Percentiles rank a stretch among this genome's conserved stretches.
Conservation (phyloP, 2,888 invertebrate species). For the Carcina quercana region DNA sequence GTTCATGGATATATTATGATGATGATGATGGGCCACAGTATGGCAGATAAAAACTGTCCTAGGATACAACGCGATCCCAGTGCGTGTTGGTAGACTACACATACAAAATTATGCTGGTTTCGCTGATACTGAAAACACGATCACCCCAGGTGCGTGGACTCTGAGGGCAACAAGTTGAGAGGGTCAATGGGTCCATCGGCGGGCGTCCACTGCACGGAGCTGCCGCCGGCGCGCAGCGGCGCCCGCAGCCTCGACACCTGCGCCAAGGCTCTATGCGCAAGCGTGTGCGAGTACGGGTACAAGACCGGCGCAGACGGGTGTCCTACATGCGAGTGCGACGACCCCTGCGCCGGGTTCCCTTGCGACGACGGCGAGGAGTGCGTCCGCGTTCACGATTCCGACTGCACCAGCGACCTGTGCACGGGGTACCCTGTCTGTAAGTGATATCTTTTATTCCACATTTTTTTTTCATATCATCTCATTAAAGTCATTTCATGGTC, state of each 20-base stretch:
- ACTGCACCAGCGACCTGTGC: slow-evolving; percentile 78
- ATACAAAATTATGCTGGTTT: slow-evolving; percentile 1
- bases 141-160: slow-evolving; percentile 82
- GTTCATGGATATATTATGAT: no score
- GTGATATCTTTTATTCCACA: slow-evolving; percentile 29
- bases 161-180: slow-evolving; percentile 83
- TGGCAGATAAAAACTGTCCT: no score
- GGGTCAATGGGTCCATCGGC: slow-evolving; percentile 87
- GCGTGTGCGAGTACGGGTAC: slow-evolving; percentile 90
- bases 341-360: slow-evolving; percentile 86
- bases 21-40: no score
- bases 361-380: slow-evolving; percentile 84
- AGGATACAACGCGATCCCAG: no score
- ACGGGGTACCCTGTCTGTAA: slow-evolving; percentile 86
- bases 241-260: slow-evolving; percentile 76
- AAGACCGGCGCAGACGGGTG: slow-evolving; percentile 81
- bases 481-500: no score
- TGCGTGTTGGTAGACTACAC: no score
- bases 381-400: slow-evolving; percentile 80
- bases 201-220: slow-evolving; percentile 76
- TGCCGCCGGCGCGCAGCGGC: slow-evolving; percentile 46
- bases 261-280: slow-evolving; percentile 83
- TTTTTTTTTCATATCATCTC: no score
- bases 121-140: no score
- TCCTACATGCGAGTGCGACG: slow-evolving; percentile 89